Percentiles rank a stretch among this genome's conserved stretches.
Evolutionary conservation across 2,888 invertebrate species (phyloP).

Genomic region (Lochmaea crataegi): DNA sequence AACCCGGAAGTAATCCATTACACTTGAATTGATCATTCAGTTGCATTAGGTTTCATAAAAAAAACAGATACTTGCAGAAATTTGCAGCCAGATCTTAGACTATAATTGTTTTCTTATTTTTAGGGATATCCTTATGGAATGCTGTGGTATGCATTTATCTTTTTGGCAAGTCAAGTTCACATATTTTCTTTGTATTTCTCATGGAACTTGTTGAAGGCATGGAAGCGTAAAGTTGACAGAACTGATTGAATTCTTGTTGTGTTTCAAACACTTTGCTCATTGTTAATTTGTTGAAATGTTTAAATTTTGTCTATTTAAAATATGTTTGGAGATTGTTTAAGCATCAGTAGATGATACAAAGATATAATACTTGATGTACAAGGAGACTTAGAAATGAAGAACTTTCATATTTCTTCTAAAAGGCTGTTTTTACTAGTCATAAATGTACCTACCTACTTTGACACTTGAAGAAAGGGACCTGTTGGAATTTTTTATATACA

Average conservation of each 20-base stretch:
- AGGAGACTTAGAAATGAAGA: neutral
- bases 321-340: slow-evolving; percentile 3
- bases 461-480: neutral
- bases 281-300: slow-evolving; percentile 24
- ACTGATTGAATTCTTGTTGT: slow-evolving; percentile 60
- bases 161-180: slow-evolving; percentile 89
- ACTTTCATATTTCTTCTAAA: neutral
- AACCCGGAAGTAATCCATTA: too few species aligned
- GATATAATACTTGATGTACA: neutral
- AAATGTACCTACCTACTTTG: neutral
- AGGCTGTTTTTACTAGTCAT: slow-evolving; percentile 11
- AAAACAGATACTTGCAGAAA: too few species aligned
- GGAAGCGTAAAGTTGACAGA: slow-evolving; percentile 83
- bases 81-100: too few species aligned
- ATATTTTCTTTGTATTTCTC: slow-evolving; percentile 88
- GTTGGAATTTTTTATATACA: neutral
- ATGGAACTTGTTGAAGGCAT: slow-evolving; percentile 83
- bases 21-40: too few species aligned
- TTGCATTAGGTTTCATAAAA: too few species aligned
- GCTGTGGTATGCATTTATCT: slow-evolving; percentile 91
- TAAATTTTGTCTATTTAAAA: slow-evolving; percentile 12
- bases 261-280: slow-evolving; percentile 26
- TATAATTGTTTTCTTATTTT: slow-evolving; percentile 51
- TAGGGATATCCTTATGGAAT: slow-evolving; percentile 92
- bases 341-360: slow-evolving; percentile 2